Evolutionary conservation across 1,140 invertebrate species (phyloP).

Genomic region (Bilobella aurantiaca): DNA sequence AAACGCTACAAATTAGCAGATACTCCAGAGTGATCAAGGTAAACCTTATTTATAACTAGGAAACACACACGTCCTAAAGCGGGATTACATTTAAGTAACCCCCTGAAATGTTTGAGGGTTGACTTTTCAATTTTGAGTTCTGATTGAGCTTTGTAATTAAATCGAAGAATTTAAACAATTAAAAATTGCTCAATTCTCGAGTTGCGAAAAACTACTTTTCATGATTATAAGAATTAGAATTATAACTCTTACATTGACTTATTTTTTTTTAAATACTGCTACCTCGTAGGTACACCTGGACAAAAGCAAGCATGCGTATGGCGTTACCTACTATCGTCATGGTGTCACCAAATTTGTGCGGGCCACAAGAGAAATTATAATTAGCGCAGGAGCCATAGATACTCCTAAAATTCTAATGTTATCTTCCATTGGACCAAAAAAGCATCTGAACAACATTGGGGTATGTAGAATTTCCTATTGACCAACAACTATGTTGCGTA

Average conservation of each 20-base stretch:
- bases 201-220: no score
- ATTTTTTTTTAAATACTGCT: neutral
- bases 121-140: no score
- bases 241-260: no score
- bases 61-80: no score
- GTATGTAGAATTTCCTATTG: neutral
- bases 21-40: conserved; percentile 41
- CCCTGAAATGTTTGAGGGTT: no score
- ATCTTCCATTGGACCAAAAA: conserved; percentile 55
- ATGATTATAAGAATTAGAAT: conserved; percentile 38
- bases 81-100: no score
- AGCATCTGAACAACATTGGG: conserved; percentile 3
- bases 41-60: conserved; percentile 11
- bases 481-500: no score
- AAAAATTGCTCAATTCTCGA: no score
- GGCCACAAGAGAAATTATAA: conserved; percentile 37
- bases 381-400: conserved; percentile 59
- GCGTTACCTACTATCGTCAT: conserved; percentile 20
- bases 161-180: no score
- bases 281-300: conserved; percentile 16
- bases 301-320: conserved; percentile 16
- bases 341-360: conserved; percentile 19
- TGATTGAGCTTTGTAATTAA: no score
- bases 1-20: conserved; percentile 41
- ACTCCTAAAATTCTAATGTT: conserved; percentile 68